Evolutionary conservation across 2,888 invertebrate species (phyloP).

Genomic region (Drosophila incognita): DNA sequence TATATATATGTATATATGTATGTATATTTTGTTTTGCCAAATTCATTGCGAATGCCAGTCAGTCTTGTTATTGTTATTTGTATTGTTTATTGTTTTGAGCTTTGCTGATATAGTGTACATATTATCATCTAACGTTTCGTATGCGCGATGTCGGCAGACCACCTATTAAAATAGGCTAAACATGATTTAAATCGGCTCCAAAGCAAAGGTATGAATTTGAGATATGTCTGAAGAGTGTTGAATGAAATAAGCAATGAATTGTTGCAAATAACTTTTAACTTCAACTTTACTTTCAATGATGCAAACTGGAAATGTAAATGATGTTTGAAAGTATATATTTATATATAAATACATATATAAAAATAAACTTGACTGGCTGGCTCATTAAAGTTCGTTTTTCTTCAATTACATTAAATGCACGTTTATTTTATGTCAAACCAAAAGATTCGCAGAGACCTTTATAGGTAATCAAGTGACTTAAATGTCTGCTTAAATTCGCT

Average conservation of each 20-base stretch:
- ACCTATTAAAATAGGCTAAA: background rate
- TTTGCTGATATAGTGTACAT: conserved; percentile 3
- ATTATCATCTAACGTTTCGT: conserved; percentile 36
- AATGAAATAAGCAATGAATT: background rate
- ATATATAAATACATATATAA: conserved; percentile 1
- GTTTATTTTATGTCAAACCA: conserved; percentile 1
- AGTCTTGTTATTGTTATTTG: conserved; percentile 11
- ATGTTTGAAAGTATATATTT: background rate
- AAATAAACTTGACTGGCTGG: conserved; percentile 13
- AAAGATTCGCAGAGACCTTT: background rate
- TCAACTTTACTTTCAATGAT: background rate
- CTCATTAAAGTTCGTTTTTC: conserved; percentile 13
- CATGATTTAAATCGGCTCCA: too few relatives aligned
- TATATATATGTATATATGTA: background rate
- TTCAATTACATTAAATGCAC: background rate
- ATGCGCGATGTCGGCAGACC: conserved; percentile 21
- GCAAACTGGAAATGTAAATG: conserved; percentile 12
- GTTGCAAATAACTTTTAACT: background rate
- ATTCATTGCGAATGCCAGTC: conserved; percentile 28
- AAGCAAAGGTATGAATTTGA: background rate
- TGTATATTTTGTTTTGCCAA: conserved; percentile 2
- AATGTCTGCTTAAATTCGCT: conserved; percentile 1
- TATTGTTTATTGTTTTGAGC: conserved; percentile 11
- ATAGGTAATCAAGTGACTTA: background rate
- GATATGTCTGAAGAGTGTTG: background rate